Evolutionary conservation across 2,113 vertebrate genomes (phyloP), one percentile per base, ranked within the genome.

Genomic region (Indicator maculatus): DNA sequence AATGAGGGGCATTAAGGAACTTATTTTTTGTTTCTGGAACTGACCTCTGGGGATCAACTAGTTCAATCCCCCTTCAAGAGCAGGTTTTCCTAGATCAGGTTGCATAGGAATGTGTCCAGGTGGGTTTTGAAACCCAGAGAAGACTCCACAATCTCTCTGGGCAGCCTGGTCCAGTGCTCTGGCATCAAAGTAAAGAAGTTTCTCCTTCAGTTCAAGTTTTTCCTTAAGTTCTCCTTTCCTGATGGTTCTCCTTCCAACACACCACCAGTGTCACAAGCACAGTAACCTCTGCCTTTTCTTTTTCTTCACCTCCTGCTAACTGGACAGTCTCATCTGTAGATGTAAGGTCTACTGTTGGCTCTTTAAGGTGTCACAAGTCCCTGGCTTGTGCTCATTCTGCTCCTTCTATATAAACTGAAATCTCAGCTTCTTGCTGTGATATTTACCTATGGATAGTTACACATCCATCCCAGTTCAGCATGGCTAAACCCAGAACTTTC

Each of bases 401-500:
- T 89, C 44, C 58, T 86, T 36, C 74, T 59, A 33, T 23, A 63
- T 12, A 63, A 74, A 89, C 23, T 44, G 27, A 91, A 77, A 66
- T 74, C 39, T 69, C 52, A 64, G 55, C 38, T 91, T 87, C 21
- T 66, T 5, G 59, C 81, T 50, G 65, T 94, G 84, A 27, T 78
- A 89, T 91, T 93, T 94, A 83, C 65, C 33, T 27, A 44, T 77
- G 41, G 45, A 84, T 93, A 93, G 89, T 91, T 91, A 94, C 89
- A 83, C 61, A 89, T 44, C 52, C 74, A 47, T 84, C 91, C 77
- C 60, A 91, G 41, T 73, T 77, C 77, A 58, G n/a, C 69, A 66
- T 39, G 61, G 47, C 30, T 91, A 91, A 94, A 84, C 45, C 23
- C 28, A 75, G 61, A 71, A 64, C 21, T 27, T 38, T 81, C 23